Percentiles rank a stretch among this genome's conserved stretches.
Conservation (phyloP, 1,140 invertebrate species). For the Aphis craccivora region DNA sequence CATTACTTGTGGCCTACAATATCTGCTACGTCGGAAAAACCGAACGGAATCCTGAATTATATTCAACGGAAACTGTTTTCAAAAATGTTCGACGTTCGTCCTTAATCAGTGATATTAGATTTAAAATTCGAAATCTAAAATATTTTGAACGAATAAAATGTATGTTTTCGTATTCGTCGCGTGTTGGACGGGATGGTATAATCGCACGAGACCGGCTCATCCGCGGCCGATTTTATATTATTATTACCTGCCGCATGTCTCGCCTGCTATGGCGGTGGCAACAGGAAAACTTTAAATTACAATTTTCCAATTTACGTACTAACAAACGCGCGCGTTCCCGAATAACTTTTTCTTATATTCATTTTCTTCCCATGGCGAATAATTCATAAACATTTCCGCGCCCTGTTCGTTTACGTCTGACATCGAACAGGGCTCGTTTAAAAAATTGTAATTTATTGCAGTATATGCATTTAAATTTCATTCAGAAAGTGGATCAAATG, state of each 20-base stretch:
- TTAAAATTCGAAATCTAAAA: too few species aligned
- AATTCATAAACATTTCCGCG: neutral
- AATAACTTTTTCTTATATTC: neutral
- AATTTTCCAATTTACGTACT: conserved; percentile 4
- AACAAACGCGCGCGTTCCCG: neutral
- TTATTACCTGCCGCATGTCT: neutral
- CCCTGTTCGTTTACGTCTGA: neutral
- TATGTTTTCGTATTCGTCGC: neutral
- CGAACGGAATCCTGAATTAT: too few species aligned
- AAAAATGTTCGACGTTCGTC: too few species aligned
- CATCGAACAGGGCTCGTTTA: neutral
- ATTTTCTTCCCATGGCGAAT: neutral
- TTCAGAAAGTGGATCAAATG: neutral
- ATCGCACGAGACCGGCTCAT: neutral
- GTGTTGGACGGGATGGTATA: neutral
- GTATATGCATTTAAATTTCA: neutral
- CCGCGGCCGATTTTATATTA: neutral
- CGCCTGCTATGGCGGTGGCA: too few species aligned
- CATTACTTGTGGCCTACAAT: too few species aligned
- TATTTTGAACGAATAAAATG: too few species aligned
- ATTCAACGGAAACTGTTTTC: too few species aligned
- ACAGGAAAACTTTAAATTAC: neutral
- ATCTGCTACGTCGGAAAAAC: too few species aligned
- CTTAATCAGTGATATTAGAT: too few species aligned
- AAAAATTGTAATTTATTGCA: neutral